Evolutionary conservation across 2,888 invertebrate genomes (phyloP), one percentile per base, ranked within the genome.

Genomic region (Euplagia quadripunctaria): DNA sequence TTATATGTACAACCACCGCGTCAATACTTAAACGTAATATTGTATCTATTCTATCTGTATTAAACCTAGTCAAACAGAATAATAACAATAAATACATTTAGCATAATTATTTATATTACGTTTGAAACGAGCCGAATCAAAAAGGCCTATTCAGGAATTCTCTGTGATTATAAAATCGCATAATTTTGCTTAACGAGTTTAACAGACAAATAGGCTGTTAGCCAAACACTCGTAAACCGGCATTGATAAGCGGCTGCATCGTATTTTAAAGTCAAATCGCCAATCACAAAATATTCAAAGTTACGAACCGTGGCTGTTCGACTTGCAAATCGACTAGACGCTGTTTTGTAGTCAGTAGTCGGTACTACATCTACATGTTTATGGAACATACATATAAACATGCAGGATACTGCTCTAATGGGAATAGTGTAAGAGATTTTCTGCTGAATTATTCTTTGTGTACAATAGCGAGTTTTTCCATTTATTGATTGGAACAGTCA

Each of bases 221-320:
- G 77, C 43, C 69, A 79, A 74, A 73, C 67, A 74, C 81, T 87
- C 78, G 76, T 83, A 69, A 71, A 64, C 79, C 66, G 58, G 72
- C 74, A 74, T 72, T 78, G 92, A 91, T 93, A 93, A 91, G 91
- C 92, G 90, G 91, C 89, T 91, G 90, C 91, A 88, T 74, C 86
- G 87, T 85, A 94, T 94, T 94, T 92, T 90, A 94, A 94, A 94
- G 93, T 94, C 92, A 94, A 94, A 94, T 94, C 87, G 81, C 86
- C 90, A 88, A 92, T 92, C 89, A 87, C 90, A 90, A 93, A 92
- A 93, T 93, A 93, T 94, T 94, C 93, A 93, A 92, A 93, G 92
- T 91, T 86, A 88, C 83, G 87, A 69, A 72, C 88, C 82, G 79
- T 84, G 73, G 82, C 88, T 89, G 89, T 85, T 93, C 88, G 93